These are phyloP conservation scores for Lophotriccus pileatus DNA, from an alignment of 2,797 vertebrate species.

Conservation along the genomic window DNA sequence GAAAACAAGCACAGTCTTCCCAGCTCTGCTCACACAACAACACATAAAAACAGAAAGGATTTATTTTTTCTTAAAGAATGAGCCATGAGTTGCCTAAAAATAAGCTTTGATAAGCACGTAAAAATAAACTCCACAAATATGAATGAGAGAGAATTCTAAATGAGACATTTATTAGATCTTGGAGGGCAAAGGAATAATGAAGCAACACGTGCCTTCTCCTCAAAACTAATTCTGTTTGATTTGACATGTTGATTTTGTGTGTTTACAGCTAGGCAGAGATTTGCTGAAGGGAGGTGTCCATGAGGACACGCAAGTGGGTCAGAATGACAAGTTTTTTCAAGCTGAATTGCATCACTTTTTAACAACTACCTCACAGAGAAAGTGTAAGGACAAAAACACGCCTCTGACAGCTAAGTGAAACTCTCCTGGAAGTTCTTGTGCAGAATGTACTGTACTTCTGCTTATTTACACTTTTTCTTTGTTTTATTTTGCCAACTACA, in stretches of 20 bases:
- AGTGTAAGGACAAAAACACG: neutral
- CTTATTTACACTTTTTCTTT: neutral
- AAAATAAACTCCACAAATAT: neutral
- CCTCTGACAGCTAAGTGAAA: neutral
- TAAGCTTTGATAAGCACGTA: neutral
- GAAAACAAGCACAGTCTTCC: constrained; percentile 18
- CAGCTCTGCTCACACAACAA: neutral
- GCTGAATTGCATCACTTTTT: neutral
- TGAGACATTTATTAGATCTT: neutral
- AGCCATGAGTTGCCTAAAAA: neutral
- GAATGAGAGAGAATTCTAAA: constrained; percentile 26
- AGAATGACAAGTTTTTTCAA: neutral
- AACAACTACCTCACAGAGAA: neutral
- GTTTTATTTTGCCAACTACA: neutral
- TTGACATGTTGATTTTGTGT: neutral
- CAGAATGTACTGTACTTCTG: neutral
- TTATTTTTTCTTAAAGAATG: neutral
- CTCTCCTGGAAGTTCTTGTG: neutral
- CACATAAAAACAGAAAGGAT: neutral
- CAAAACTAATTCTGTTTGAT: constrained; percentile 25
- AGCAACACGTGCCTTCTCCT: neutral
- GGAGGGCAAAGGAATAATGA: constrained; percentile 12
- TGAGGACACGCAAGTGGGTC: neutral
- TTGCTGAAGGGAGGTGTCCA: neutral
- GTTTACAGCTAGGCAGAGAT: neutral